Percentiles rank a stretch among this genome's conserved stretches.
Evolutionary conservation across 2,113 vertebrate species (phyloP).

Genomic region (Murina feae): DNA sequence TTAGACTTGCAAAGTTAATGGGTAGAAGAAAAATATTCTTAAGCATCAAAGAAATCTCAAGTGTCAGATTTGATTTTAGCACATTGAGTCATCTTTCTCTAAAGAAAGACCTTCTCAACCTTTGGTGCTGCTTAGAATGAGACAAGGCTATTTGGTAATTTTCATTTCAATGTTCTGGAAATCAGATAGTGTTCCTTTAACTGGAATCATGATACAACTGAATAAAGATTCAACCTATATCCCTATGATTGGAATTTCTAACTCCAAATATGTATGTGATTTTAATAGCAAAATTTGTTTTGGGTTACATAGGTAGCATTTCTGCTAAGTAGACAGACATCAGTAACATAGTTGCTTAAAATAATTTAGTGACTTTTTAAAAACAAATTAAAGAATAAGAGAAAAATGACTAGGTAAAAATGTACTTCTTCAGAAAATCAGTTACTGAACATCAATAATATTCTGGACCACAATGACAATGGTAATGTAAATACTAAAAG

Average conservation of each 20-base stretch:
- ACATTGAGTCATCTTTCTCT: not conserved
- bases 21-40: slow-evolving; percentile 13
- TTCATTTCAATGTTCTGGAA: slow-evolving; percentile 40
- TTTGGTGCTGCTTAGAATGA: not conserved
- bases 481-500: not conserved
- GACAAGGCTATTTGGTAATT: not conserved
- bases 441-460: not conserved
- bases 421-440: not conserved
- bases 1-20: slow-evolving; percentile 49
- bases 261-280: not conserved
- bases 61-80: slow-evolving; percentile 9
- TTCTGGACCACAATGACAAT: not conserved
- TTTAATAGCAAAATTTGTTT: not conserved
- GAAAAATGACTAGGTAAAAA: not conserved
- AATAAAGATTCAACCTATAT: not conserved
- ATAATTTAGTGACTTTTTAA: not conserved
- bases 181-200: not conserved
- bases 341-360: not conserved
- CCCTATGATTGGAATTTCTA: not conserved
- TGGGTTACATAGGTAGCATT: not conserved
- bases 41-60: not conserved
- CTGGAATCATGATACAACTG: slow-evolving; percentile 10
- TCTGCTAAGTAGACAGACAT: not conserved
- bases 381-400: not conserved
- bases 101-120: slow-evolving; percentile 11